These are phyloP conservation scores for Campylorhamphus procurvoides DNA, from an alignment of 2,113 vertebrate species.

Conservation along the genomic window DNA sequence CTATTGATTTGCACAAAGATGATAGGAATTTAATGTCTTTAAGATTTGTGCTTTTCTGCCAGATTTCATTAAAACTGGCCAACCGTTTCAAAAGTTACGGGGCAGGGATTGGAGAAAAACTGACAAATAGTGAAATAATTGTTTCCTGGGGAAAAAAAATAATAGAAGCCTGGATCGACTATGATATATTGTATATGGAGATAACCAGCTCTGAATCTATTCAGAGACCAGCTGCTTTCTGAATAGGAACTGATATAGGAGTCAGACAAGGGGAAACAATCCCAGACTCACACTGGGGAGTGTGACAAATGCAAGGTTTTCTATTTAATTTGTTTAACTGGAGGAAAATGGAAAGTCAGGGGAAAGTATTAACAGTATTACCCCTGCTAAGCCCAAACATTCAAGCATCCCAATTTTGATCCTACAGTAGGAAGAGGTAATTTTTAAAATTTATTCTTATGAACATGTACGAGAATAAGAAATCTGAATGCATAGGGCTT, in stretches of 20 bases:
- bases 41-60: conserved; percentile 9
- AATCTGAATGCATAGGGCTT: neutral
- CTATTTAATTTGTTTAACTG: neutral
- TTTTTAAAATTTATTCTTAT: neutral
- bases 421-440: neutral
- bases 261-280: conserved; percentile 40
- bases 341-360: neutral
- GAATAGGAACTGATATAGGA: conserved; percentile 32
- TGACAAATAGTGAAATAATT: conserved; percentile 27
- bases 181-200: conserved; percentile 10
- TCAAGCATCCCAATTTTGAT: neutral
- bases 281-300: neutral
- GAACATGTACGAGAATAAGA: neutral
- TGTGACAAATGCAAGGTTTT: conserved; percentile 3
- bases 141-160: neutral
- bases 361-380: neutral
- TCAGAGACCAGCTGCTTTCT: conserved; percentile 31
- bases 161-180: neutral
- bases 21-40: conserved; percentile 17
- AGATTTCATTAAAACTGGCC: conserved; percentile 29
- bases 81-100: neutral
- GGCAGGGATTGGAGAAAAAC: neutral
- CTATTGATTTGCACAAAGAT: conserved; percentile 27
- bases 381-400: neutral
- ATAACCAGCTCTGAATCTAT: conserved; percentile 42